Conservation (phyloP, 37 sponge, comb jelly and placozoan genomes). For the Spongilla lacustris region DNA sequence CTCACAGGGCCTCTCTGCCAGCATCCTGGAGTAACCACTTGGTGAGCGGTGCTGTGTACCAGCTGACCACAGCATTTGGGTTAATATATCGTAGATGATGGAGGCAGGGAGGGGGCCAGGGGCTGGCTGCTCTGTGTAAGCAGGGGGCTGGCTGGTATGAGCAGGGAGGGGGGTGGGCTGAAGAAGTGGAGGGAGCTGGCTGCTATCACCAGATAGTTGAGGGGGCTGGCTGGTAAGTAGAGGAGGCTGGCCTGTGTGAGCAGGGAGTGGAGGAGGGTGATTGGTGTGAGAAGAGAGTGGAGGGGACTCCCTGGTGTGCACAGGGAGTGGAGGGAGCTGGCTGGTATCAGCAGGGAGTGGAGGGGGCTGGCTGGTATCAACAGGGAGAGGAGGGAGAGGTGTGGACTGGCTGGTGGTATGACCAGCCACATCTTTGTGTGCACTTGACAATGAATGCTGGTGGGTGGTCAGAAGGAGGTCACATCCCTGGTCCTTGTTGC, state of each 20-base stretch:
- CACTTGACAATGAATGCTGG: background rate
- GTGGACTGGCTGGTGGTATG: slow-evolving; percentile 5
- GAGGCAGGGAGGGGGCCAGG: background rate
- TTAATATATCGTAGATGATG: background rate
- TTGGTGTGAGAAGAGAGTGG: background rate
- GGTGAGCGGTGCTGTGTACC: background rate
- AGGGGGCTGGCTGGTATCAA: background rate
- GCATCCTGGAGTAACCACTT: background rate
- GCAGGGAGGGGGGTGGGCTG: too few relatives aligned
- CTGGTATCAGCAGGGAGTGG: background rate
- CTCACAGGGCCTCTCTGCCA: background rate
- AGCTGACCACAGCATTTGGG: background rate
- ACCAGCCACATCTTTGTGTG: background rate
- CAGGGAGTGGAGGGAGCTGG: background rate
- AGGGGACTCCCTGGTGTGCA: background rate
- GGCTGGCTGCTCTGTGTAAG: background rate
- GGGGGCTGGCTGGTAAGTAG: background rate
- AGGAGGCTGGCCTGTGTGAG: background rate
- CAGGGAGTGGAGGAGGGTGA: too few relatives aligned
- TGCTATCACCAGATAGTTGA: background rate
- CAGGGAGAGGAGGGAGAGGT: background rate
- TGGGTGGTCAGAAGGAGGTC: background rate
- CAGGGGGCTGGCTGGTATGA: background rate
- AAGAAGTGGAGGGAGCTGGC: background rate
- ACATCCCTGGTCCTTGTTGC: background rate